A percentile compares a stretch with the other conserved stretches of the same genome.
Evolutionary conservation across 1,140 invertebrate genomes (phyloP).

Genomic region (Megathymus violae): DNA sequence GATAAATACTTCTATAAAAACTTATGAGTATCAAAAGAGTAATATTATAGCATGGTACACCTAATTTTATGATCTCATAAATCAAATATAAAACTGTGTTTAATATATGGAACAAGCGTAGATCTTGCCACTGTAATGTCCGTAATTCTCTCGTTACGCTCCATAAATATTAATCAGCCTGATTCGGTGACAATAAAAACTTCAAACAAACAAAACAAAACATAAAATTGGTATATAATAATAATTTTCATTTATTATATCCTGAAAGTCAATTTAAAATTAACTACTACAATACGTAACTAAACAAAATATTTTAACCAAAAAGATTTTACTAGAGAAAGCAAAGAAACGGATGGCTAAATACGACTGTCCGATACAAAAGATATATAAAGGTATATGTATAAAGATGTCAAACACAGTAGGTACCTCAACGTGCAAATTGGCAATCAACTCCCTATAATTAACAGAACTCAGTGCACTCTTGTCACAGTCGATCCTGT

Average conservation of each 20-base stretch:
- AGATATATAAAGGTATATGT: conserved; percentile 61
- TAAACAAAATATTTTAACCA: too few species aligned
- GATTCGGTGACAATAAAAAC: conserved; percentile 63
- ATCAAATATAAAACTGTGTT: conserved; percentile 65
- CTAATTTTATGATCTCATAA: conserved; percentile 47
- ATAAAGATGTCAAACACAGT: conserved; percentile 51
- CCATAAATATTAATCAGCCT: conserved; percentile 75
- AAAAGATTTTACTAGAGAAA: too few species aligned
- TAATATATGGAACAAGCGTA: conserved; percentile 56
- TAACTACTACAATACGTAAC: conserved; percentile 21
- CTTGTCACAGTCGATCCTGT: conserved; percentile 41
- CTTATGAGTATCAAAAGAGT: not conserved
- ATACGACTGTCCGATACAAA: conserved; percentile 10
- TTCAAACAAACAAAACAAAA: conserved; percentile 55
- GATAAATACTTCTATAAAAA: not conserved
- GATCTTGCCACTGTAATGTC: conserved; percentile 41
- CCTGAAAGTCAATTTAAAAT: not conserved
- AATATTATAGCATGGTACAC: conserved; percentile 17
- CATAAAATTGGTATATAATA: conserved; percentile 45
- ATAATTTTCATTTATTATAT: not conserved
- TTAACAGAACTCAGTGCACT: conserved; percentile 44
- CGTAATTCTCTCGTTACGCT: conserved; percentile 61
- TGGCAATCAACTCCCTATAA: conserved; percentile 69
- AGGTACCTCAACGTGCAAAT: conserved; percentile 68
- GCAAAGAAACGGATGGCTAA: conserved; percentile 6